Base-by-base conservation (phyloP, 2,888 invertebrate species). In the Tillus elongatus region DNA sequence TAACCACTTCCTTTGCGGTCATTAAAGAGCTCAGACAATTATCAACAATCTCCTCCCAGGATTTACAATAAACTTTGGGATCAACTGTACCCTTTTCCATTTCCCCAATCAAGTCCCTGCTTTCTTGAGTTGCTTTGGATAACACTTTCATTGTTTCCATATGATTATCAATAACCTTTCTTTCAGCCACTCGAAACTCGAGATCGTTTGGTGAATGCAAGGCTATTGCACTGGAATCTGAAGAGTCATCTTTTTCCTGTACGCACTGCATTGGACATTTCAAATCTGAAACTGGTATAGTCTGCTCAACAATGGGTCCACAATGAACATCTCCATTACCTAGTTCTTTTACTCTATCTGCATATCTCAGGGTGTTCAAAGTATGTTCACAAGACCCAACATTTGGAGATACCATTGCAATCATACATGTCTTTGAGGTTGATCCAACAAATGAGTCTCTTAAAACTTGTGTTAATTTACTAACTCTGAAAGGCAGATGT, bases 401-500 rank as follows among this genome's bases (percentile, higher is more conserved):
- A 37, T 95, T 93, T 13, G 98, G 98, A 43, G 93, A 95, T 53
- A 98, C 90, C 93, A 96, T 98, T 38, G 98, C 96, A 65, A 98
- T 96, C 97, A 98, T 98, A 68, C 97, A 98, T 11, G 96, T 97
- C 65, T 86, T 82, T 26, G 93, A 91, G 68, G 97, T 96, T 65
- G 92, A 90, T 4, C 96, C 96, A 56, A 97, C 93, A 69, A 98
- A 98, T 29, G 92, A 92, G 71, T 98, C 97, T 51, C 95, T 77
- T 48, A 98, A 70, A 44, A 97, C 95, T 63, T 87, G 82, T 27
- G 96, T 97, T 33, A 98, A 72, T 68, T 97, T 97, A 51, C 93
- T 93, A 37, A 92, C 95, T 53, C 98, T 76, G 74, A 98, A 98
- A 13, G 98, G 97, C 51, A 97, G 71, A 69, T 98, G 96, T 43